Base-by-base conservation (phyloP, 2,888 invertebrate species). In the Timema cristinae region DNA sequence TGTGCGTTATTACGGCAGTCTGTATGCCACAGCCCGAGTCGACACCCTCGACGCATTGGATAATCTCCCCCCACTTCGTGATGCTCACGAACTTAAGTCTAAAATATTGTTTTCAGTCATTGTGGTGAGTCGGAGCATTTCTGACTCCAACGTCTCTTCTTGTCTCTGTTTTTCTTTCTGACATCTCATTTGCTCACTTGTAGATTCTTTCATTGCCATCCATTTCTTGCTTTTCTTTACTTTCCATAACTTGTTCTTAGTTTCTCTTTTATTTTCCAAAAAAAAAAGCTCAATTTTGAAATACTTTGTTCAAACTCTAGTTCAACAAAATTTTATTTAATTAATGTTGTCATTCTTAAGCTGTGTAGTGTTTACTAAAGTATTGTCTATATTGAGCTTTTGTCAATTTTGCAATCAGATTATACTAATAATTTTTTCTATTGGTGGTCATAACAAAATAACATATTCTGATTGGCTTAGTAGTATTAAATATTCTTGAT, bases 61-160 rank as follows among this genome's bases (percentile, higher is more conserved):
- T 77, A 87, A 89, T 50, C 85, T 97, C 73, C 89, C 91, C 10
- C 92, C 93, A 75, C 87, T 98, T 72, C 87, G 89, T 71, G 91
- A 93, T 76, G 92, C 93, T 13, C 91, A 93, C 73, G 94, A 95
- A 79, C 87, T 98, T 76, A 97, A 98, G 85, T 90, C 92, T 78
- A 98, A 97, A 86, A 94, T 98, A 77, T 88, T 98, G 76, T 97
- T 97, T 85, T 97, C 97, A 73, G 94, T 97, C 73, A 91, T 96
- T 77, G 97, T 97, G 84, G 97, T 97, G 84, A 90, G 94, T 80
- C 71, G 70, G 63, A 63, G 63, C 47, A 32, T 32, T 63, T 63
- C 7, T 63, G 63, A 63, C 63, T 63, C 63, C 69, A 52, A 66
- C 71, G 61, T 32, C 70, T 68, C 71, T 73, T 73, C 69, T 13